phyloP scores from a whole-genome alignment of 2,797 vertebrate genomes.

The Neopelma chrysocephalum region DNA sequence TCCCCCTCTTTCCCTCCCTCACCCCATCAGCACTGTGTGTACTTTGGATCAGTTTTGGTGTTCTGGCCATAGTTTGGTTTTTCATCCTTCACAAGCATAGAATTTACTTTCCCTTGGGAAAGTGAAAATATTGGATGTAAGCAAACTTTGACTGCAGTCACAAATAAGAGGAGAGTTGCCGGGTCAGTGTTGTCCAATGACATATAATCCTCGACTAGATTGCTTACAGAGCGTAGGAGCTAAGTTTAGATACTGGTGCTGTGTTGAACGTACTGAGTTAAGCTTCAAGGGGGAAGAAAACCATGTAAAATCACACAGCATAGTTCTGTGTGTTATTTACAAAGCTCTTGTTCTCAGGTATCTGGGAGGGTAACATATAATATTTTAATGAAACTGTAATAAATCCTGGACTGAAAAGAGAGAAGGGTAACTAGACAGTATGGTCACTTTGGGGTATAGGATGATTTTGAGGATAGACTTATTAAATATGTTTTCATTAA shows the following conservation, averaged over 20 bases:
- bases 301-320: not conserved
- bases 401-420: not conserved
- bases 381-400: not conserved
- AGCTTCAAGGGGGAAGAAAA: not conserved
- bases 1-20: rapidly evolving
- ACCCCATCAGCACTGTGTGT: rapidly evolving
- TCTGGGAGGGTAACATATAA: not conserved
- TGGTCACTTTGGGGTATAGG: not conserved
- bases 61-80: not conserved
- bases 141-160: not conserved
- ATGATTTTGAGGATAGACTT: not conserved
- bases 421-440: not conserved
- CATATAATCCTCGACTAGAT: not conserved
- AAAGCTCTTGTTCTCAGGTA: not conserved
- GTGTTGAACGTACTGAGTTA: not conserved
- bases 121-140: not conserved
- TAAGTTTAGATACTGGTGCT: not conserved
- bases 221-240: not conserved
- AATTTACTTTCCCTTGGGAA: not conserved
- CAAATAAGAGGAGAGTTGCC: not conserved
- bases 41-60: not conserved
- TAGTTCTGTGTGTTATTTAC: not conserved
- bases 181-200: not conserved
- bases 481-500: not conserved
- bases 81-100: not conserved